Evolutionary conservation across 2,113 vertebrate genomes (phyloP), one percentile per base, ranked within the genome.

Genomic region (Ginglymostoma cirratum): DNA sequence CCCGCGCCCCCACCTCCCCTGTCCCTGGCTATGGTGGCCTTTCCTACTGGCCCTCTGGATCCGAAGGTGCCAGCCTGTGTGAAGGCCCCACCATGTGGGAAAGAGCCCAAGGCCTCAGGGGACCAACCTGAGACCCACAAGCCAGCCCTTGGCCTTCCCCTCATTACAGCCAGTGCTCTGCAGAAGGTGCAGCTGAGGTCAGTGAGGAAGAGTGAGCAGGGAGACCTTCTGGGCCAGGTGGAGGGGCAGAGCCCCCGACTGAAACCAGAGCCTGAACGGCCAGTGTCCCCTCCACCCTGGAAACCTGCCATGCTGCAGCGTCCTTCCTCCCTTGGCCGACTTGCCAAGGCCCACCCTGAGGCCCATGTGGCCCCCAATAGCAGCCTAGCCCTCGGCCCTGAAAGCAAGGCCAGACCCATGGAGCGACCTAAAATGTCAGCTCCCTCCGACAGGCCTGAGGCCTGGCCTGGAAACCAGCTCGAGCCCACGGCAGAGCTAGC

Each of bases 111-210:
- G 96, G 94, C 96, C 52, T 96, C 96, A 0, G 72, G 96, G 2
- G 96, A 0, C 96, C 98, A 97, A 96, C 97, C 97, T 95, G 98
- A 98, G 0, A 24, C 96, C 34, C 80, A 52, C 0, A 97, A 97
- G 85, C 97, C 97, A 34, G 96, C 97, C 61, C 97, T 98, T 30
- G 55, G 61, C 89, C 67, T 34, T 97, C 99, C 98, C 94, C 97
- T 99, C 80, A 98, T 99, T 96, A 99, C 99, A 90, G 97, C 98
- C 0, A 98, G 98, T 94, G 98, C 98, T 0, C 97, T 99, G 90
- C 99, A 99, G 97, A 99, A 97, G 97, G 98, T 99, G 70, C 99
- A 99, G 96, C 97, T 99, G 96, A 98, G 98, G 96, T 98, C 98
- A 0, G 98, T 99, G 96, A 98, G 97, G 96, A 98, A 97, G 96